Conservation (phyloP, 2,113 vertebrate genomes). For the Laticauda colubrina region DNA sequence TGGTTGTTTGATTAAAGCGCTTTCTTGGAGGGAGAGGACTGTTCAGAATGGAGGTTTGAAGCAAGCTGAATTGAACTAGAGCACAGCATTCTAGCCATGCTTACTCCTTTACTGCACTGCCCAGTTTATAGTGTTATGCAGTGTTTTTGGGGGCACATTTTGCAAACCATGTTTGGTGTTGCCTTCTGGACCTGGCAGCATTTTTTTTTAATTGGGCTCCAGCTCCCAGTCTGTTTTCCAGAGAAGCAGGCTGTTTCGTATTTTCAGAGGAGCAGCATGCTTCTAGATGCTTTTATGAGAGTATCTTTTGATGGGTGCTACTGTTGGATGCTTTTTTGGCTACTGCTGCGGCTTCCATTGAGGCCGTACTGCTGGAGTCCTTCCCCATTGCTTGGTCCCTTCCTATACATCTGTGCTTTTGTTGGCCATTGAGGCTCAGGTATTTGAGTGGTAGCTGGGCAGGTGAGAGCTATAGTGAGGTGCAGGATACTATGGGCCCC, state of each 20-base stretch:
- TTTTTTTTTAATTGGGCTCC: neutral
- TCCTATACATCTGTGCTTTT: neutral
- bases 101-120: neutral
- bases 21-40: neutral
- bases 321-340: neutral
- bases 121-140: neutral
- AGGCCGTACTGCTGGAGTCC: neutral
- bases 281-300: neutral
- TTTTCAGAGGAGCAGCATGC: neutral
- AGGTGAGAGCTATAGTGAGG: neutral
- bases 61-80: neutral
- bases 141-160: neutral
- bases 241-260: neutral
- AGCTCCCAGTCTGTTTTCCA: neutral
- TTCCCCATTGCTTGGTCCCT: neutral
- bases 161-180: neutral
- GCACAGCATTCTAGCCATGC: neutral
- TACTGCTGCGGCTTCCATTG: neutral
- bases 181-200: neutral
- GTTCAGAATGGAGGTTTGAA: neutral
- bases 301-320: neutral
- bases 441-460: neutral
- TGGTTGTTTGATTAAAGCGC: neutral
- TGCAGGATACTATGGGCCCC: neutral
- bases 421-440: neutral